Percentiles rank a stretch among this genome's conserved stretches.
These are phyloP conservation scores for Lepus europaeus DNA, from an alignment of 2,113 vertebrate genomes.

Conservation along the genomic window DNA sequence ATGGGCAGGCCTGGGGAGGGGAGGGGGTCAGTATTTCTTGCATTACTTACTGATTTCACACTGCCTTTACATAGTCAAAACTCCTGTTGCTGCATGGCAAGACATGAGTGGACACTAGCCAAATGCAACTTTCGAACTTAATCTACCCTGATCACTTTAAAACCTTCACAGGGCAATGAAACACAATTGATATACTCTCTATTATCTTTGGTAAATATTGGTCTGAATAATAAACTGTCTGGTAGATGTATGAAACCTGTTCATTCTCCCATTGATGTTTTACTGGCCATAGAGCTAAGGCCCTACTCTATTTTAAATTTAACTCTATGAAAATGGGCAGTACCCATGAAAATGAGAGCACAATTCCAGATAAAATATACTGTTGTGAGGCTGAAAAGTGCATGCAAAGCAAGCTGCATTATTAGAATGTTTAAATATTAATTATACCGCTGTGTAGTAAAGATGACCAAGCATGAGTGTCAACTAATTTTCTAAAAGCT, in stretches of 20 bases:
- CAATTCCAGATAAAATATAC: constrained; percentile 97
- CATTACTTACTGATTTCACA: constrained; percentile 74
- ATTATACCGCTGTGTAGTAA: constrained; percentile 98
- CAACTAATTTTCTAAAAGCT: constrained; percentile 95
- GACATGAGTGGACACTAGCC: constrained; percentile 71
- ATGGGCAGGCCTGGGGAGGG: constrained; percentile 46
- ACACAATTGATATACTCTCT: constrained; percentile 81
- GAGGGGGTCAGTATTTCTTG: constrained; percentile 69
- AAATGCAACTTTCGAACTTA: constrained; percentile 65
- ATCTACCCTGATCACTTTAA: constrained; percentile 78
- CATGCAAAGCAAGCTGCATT: constrained; percentile 98
- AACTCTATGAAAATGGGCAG: constrained; percentile 86
- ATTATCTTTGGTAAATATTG: constrained; percentile 80
- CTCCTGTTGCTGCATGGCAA: constrained; percentile 64
- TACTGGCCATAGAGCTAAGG: constrained; percentile 76
- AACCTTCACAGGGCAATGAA: constrained; percentile 70
- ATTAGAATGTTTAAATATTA: constrained; percentile 99
- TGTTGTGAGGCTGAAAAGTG: constrained; percentile 97
- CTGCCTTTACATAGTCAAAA: constrained; percentile 74
- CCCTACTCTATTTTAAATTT: constrained; percentile 85
- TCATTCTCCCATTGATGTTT: constrained; percentile 81
- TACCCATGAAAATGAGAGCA: constrained; percentile 86
- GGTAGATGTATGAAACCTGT: constrained; percentile 77
- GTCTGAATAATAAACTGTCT: constrained; percentile 83
- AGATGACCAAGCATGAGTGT: constrained; percentile 97